Evolutionary conservation across 2,888 invertebrate species (phyloP), one percentile per base, ranked within the genome.

Genomic region (Troides helena): DNA sequence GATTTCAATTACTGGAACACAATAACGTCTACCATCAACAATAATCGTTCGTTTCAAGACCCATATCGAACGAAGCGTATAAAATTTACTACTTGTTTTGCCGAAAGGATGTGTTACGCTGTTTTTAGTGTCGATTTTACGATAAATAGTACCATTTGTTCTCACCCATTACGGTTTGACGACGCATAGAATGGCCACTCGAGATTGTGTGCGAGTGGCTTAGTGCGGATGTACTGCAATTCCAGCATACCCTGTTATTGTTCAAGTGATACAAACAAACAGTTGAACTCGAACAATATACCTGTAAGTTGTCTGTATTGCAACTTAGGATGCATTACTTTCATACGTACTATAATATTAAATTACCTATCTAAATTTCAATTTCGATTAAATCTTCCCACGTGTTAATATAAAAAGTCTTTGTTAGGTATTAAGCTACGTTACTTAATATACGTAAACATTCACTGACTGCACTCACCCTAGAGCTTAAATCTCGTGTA

Each of bases 121-220:
- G 83, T 85, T 88, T 89, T 89, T 82, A 88, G 85, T 87, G 85
- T 85, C 86, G 85, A 88, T 89, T 88, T 88, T 85, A 86, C 89
- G 86, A 90, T 89, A 89, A 89, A 90, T 87, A 88, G 84, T 77
- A 80, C 84, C 84, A 85, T 90, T 90, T 86, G 86, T 86, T 83
- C 81, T 78, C 76, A 71, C 76, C 86, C 85, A 86, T 89, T 87
- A 89, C 80, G 81, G 81, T 78, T 81, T 83, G 83, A 84, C 85
- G 84, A 85, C 87, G 81, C 80, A 82, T 80, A 78, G 84, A 87
- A 88, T 86, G 85, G 87, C 78, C 80, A 82, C 85, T 88, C 83
- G 81, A 86, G 87, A 84, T 84, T 85, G 84, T 82, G 80, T 79
- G 78, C 80, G 77, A 78, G 79, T 78, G 74, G 77, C 77, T 81